Base-by-base conservation (phyloP, 2,888 invertebrate species). In the Gerris lacustris region DNA sequence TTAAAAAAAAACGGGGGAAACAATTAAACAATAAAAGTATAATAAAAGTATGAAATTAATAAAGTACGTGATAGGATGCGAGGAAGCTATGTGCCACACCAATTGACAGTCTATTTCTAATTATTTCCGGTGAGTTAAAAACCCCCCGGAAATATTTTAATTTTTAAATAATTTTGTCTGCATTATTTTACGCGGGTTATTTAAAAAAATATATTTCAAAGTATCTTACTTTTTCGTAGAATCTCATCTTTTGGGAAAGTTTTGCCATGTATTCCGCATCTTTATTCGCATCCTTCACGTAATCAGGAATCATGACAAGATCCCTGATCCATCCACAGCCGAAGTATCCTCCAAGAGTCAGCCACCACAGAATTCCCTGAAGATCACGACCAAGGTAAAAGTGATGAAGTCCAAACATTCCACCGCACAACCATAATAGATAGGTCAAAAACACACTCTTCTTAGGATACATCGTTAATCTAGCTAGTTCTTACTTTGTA, bases 301-400 rank as follows among this genome's bases (percentile, higher is more conserved):
- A 96, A 70, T 88, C 85, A 0, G 93, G 92, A 71, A 97, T 89
- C 74, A 87, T 85, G 77, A 91, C 91, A 2, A 94, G 80, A 80
- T 97, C 97, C 6, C 89, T 84, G 0, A 96, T 76, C 91, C 94
- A 95, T 7, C 96, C 96, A 17, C 91, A 78, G 0, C 93, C 91
- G 76, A 87, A 84, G 78, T 91, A 92, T 5, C 95, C 95, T 1
- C 92, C 95, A 18, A 92, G 81, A 0, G 94, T 92, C 72, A 88
- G 88, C 87, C 92, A 91, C 87, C 92, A 94, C 0, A 95, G 84
- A 79, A 96, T 91, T 0, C 93, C 96, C 77, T 97, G 97, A 43
- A 88, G 84, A 80, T 96, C 94, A 71, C 96, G 84, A 70, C 88
- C 86, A 74, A 97, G 82, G 81, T 97, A 97, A 77, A 96, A 86